These are phyloP conservation scores for Chrysogorgia sp. DNA, from an alignment of 92 coral and sea anemone species.

Conservation along the genomic window DNA sequence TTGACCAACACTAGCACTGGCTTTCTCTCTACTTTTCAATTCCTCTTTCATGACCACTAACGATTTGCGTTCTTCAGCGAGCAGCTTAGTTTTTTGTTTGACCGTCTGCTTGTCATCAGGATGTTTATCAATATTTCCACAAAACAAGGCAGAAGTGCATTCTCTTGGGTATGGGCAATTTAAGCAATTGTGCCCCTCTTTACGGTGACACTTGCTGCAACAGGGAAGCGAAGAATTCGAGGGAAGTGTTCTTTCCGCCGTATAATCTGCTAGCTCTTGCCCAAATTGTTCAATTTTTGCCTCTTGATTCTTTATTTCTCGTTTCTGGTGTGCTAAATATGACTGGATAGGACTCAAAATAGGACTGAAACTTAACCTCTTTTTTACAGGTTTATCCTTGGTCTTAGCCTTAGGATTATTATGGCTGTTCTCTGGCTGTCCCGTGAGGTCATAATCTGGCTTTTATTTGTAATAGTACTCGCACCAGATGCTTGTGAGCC, in stretches of 20 bases:
- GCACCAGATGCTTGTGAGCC: no score
- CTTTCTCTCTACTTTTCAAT: no score
- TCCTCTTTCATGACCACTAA: slow-evolving; percentile 33
- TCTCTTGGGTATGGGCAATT: slow-evolving; percentile 49
- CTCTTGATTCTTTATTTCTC: slow-evolving; percentile 36
- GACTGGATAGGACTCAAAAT: slow-evolving; percentile 34
- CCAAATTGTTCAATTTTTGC: slow-evolving; percentile 25
- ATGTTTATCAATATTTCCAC: slow-evolving; percentile 52
- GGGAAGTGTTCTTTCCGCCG: slow-evolving; percentile 30
- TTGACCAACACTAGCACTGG: slow-evolving; percentile 1
- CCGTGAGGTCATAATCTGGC: no score
- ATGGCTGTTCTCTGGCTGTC: no score
- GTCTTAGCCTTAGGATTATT: slow-evolving; percentile 3
- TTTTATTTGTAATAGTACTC: no score
- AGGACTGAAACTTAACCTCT: slow-evolving; percentile 28
- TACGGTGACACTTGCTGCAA: slow-evolving; percentile 48
- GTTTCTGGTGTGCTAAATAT: slow-evolving; percentile 41
- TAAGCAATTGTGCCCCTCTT: slow-evolving; percentile 58
- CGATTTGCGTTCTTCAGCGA: slow-evolving; percentile 35
- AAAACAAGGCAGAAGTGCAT: slow-evolving; percentile 46
- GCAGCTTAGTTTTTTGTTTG: slow-evolving; percentile 31
- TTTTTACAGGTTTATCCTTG: neutral
- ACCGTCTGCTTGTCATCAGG: slow-evolving; percentile 50
- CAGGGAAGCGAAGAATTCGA: slow-evolving; percentile 33
- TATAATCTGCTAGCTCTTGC: slow-evolving; percentile 32